These are phyloP conservation scores for Sylvietta virens DNA, from an alignment of 2,113 vertebrate genomes.

Conservation along the genomic window DNA sequence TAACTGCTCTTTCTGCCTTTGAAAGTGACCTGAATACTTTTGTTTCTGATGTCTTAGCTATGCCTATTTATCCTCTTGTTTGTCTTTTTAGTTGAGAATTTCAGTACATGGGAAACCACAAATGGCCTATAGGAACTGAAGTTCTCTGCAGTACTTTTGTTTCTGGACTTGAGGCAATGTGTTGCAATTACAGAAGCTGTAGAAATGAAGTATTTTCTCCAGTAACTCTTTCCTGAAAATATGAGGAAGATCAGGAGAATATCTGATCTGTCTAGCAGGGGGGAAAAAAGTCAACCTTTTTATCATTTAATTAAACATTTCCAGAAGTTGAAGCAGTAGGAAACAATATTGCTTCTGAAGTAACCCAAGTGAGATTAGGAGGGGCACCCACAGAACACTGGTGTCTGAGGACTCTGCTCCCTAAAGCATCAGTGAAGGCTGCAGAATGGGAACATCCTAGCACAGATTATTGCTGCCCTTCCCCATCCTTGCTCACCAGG, in stretches of 20 bases:
- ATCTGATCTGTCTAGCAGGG: not conserved
- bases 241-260: not conserved
- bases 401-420: not conserved
- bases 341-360: not conserved
- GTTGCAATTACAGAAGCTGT: not conserved
- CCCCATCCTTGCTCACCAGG: not conserved
- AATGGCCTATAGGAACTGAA: not conserved
- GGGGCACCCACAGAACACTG: accelerated
- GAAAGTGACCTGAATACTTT: not conserved
- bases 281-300: not conserved
- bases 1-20: not conserved
- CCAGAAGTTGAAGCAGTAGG: not conserved
- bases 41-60: not conserved
- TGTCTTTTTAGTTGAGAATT: not conserved
- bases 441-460: not conserved
- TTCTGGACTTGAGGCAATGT: not conserved
- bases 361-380: not conserved
- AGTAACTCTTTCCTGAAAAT: not conserved
- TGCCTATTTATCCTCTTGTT: not conserved
- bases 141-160: not conserved
- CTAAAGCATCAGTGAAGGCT: not conserved
- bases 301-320: not conserved
- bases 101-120: not conserved
- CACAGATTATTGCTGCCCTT: not conserved
- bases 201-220: not conserved